Evolutionary conservation across 2,888 invertebrate genomes (phyloP), one percentile per base, ranked within the genome.

Genomic region (Enoplolaimus lenunculus): DNA sequence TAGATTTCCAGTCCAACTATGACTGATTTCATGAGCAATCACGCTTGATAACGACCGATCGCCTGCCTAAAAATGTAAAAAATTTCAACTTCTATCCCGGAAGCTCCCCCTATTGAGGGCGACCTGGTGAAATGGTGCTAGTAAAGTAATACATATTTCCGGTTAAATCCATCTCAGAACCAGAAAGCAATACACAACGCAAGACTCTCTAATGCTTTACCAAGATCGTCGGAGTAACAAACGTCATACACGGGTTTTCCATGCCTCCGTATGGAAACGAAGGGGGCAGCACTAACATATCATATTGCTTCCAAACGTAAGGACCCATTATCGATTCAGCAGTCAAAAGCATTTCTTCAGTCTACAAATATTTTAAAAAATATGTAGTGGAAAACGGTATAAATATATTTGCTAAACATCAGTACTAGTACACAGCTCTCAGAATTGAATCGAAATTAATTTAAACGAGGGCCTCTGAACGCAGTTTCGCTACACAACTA

Each of bases 231-330:
- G 94, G 94, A 0, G 94, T 93, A 1, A 93, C 89, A 82, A 95
- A 95, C 0, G 93, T 94, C 68, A 95, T 83, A 80, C 93, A 93
- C 0, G 94, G 94, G 84, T 95, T 94, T 82, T 95, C 94, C 94
- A 95, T 95, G 29, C 94, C 94, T 0, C 94, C 94, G 80, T 88
- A 93, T 0, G 94, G 92, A 84, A 94, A 95, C 74, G 89, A 89
- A 0, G 93, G 91, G 0, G 94, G 94, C 78, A 95, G 85, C 59
- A 94, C 90, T 57, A 95, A 83, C 71, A 86, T 77, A 82, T 94
- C 93, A 81, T 94, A 95, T 68, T 87, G 86, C 2, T 88, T 88
- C 93, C 93, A 93, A 70, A 90, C 88, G 81, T 94, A 93, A 0
- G 88, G 88, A 0, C 93, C 93, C 78, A 91, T 88, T 73, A 93